Base-by-base conservation (phyloP, 2,113 vertebrate genomes). In the Xenopus borealis region DNA sequence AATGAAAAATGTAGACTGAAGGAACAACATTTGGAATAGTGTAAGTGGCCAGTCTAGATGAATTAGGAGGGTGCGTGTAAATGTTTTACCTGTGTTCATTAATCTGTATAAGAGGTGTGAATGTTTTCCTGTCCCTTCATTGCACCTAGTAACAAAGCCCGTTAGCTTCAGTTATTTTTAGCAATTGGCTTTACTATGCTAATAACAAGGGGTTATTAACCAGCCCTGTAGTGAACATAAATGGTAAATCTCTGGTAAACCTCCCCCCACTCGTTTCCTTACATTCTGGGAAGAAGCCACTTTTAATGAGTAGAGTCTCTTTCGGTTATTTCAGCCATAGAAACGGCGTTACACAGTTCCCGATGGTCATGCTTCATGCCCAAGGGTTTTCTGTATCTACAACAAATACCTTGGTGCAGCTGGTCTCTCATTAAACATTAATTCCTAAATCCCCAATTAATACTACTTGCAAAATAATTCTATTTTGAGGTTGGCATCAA, bases 311-410 rank as follows among this genome's bases (percentile, higher is more conserved):
- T 16, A 50, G 12, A 50, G 47, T 50, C 14, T 50, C 10, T 50
- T 50, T 13, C 14, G 7, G 47, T 50, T 19, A 30, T 14, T 53
- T 72, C 17, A 23, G 46, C 16, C 61, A 71, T 50, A 71, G 71
- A 57, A 20, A 50, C 46, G 20, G 58, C 10, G 18, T 61, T 57
- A 62, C 9, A 23, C 2, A 10, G 13, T 47, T 10, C 62, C 62
- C 57, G 23, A 53, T 46, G 12, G 14, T 45, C n/a, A 64, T 10
- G 11, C 19, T 12, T 64, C n/a, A 53, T 45, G 10, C 23, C 17
- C 58, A 44, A 44, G 47, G 18, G 61, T 0, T 71, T 62, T 62
- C 23, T 0, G 72, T 73, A 66, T 62, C 72, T 66, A 73, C 62
- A 59, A 73, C 72, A 66, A 20, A 23, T n/a, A 57, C 27, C n/a